These are phyloP conservation scores for Anagrus nilaparvatae DNA, from an alignment of 1,140 invertebrate genomes.

Conservation along the genomic window DNA sequence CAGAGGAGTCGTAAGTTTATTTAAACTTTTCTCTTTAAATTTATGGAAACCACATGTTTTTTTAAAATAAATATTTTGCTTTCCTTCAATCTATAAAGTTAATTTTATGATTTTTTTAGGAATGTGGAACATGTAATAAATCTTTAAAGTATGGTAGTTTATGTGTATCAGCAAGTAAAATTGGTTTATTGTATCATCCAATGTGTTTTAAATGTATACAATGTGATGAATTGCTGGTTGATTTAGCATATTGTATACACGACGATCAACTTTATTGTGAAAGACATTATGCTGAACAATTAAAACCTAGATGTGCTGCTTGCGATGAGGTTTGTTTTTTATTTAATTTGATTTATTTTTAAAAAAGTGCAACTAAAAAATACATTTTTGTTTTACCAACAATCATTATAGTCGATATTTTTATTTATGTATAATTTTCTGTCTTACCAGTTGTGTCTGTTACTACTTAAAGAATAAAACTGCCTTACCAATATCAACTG, in stretches of 20 bases:
- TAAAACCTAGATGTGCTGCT: conserved; percentile 83
- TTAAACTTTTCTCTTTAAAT: conserved; percentile 7
- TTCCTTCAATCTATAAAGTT: conserved; percentile 13
- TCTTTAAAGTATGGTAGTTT: conserved; percentile 52
- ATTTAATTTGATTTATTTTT: too few species aligned
- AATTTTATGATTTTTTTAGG: conserved; percentile 27
- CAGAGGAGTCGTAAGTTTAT: conserved; percentile 38
- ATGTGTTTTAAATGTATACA: conserved; percentile 76
- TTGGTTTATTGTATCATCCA: conserved; percentile 72
- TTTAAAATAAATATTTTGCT: conserved; percentile 10
- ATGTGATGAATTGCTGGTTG: conserved; percentile 81
- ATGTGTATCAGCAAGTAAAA: conserved; percentile 61
- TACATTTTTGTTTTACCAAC: too few species aligned
- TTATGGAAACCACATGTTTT: conserved; percentile 6
- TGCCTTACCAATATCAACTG: too few species aligned
- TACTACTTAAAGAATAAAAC: too few species aligned
- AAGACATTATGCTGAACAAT: conserved; percentile 84
- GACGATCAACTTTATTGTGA: conserved; percentile 83
- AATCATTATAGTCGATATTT: too few species aligned
- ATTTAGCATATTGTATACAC: conserved; percentile 84
- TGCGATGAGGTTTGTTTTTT: conserved; percentile 82
- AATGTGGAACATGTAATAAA: conserved; percentile 56
- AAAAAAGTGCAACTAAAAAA: too few species aligned
- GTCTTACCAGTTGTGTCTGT: too few species aligned
- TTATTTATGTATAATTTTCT: too few species aligned